phyloP scores from a whole-genome alignment of 2,888 invertebrate species.

The Hemaris fuciformis region DNA sequence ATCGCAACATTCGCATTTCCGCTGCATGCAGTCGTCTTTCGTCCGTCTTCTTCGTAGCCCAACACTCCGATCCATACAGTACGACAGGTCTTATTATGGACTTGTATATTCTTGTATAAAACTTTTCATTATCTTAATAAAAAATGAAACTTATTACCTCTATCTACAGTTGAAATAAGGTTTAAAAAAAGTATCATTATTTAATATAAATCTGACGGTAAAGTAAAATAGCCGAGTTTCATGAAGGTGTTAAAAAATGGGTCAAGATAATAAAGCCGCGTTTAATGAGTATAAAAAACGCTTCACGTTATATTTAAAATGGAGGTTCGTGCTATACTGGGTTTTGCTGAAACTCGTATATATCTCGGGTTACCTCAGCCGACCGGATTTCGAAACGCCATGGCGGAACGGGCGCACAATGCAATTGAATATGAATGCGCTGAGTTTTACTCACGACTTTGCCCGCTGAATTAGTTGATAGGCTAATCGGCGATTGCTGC shows the following conservation, averaged over 20 bases:
- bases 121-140: neutral
- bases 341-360: conserved; percentile 23
- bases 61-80: too few species aligned
- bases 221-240: conserved; percentile 16
- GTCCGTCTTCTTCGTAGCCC: too few species aligned
- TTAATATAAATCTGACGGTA: neutral
- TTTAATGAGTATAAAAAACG: conserved; percentile 32
- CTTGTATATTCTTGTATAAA: too few species aligned
- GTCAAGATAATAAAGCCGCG: conserved; percentile 12
- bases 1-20: too few species aligned
- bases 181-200: neutral
- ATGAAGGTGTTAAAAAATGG: conserved; percentile 11
- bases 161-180: neutral
- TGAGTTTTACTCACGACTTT: conserved; percentile 5
- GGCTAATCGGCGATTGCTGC: neutral
- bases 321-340: neutral
- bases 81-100: too few species aligned
- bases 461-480: conserved; percentile 1
- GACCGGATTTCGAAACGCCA: conserved; percentile 30
- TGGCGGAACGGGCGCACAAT: conserved; percentile 18
- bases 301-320: conserved; percentile 15
- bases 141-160: neutral
- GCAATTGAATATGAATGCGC: conserved; percentile 4
- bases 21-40: too few species aligned
- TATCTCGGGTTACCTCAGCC: conserved; percentile 35